phyloP scores from a whole-genome alignment of 2,797 vertebrate species.

The Tenualosa ilisha region DNA sequence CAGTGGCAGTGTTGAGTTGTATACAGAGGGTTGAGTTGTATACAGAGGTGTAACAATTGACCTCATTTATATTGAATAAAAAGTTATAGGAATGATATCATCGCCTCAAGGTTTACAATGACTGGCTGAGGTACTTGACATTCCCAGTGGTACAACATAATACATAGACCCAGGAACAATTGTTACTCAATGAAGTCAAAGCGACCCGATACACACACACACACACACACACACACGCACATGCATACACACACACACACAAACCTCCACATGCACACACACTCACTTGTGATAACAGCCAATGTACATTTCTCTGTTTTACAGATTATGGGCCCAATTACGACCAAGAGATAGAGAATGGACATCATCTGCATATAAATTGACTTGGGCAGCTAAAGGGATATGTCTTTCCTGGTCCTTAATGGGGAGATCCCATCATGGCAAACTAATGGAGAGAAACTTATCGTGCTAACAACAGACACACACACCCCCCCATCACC shows the following conservation, averaged over 20 bases:
- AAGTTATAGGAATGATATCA: no score
- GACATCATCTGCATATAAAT: conserved; percentile 86
- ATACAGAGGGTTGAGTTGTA: no score
- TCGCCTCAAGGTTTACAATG: no score
- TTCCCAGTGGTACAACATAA: no score
- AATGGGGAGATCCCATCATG: conserved; percentile 73
- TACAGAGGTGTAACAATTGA: no score
- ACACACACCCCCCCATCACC: conserved; percentile 24
- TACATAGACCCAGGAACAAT: background rate
- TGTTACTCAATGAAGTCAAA: background rate
- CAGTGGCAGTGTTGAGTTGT: no score
- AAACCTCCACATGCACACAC: conserved; percentile 27
- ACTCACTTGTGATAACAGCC: conserved; percentile 58
- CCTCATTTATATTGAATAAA: no score
- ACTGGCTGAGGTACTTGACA: no score
- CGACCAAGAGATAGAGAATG: conserved; percentile 71
- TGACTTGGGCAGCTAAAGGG: conserved; percentile 71
- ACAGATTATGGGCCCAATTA: conserved; percentile 76
- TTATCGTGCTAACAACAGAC: conserved; percentile 58
- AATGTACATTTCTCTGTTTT: conserved; percentile 65
- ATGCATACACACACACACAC: background rate
- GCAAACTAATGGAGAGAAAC: conserved; percentile 72
- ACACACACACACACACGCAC: background rate
- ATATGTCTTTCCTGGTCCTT: conserved; percentile 68
- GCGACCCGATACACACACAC: background rate